Evolutionary conservation across 2,113 vertebrate species (phyloP), one percentile per base, ranked within the genome.

Genomic region (Gulo gulo): DNA sequence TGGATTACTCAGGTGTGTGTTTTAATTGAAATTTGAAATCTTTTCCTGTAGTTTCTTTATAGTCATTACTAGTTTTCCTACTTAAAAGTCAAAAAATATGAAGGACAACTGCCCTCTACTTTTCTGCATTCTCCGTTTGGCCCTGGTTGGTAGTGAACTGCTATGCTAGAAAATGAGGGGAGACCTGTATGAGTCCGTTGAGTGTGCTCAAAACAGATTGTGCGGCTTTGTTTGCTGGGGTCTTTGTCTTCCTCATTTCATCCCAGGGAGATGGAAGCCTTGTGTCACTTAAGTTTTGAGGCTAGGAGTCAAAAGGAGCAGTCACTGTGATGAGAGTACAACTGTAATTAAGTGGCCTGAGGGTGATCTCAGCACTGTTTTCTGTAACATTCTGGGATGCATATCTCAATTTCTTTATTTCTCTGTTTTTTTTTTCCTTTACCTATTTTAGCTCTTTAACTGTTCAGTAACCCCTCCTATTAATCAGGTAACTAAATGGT

Each of bases 141-240:
- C 45, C 42, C 14, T 87, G 94, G 29, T 89, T 36, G 39, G 47
- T 18, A 55, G 36, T 81, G 61, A 89, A 61, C 31, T 83, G 57
- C 23, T 94, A 0, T 94, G 52, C 23, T 94, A 45, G 50, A 82
- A 97, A 95, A 91, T 76, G 76, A 90, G 42, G 82, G n/a, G 16
- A 76, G 82, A 85, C 20, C 26, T 12, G 36, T 86, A 15, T 4
- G 52, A 86, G 92, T 87, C 83, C 59, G 9, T 89, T 83, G 73
- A 92, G 36, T 24, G 84, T 47, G 45, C 26, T 83, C 16, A 74
- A 87, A 83, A 83, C 67, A 84, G 89, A 88, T 71, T 45, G 55
- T 31, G 18, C 57, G n/a, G n/a, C 16, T 91, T 90, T 26, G 23
- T 94, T 92, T 96, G 82, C 47, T 50, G 59, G 69, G 47, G 18